These are phyloP conservation scores for Heliconius hortense DNA, from an alignment of 2,888 invertebrate genomes.

Conservation along the genomic window DNA sequence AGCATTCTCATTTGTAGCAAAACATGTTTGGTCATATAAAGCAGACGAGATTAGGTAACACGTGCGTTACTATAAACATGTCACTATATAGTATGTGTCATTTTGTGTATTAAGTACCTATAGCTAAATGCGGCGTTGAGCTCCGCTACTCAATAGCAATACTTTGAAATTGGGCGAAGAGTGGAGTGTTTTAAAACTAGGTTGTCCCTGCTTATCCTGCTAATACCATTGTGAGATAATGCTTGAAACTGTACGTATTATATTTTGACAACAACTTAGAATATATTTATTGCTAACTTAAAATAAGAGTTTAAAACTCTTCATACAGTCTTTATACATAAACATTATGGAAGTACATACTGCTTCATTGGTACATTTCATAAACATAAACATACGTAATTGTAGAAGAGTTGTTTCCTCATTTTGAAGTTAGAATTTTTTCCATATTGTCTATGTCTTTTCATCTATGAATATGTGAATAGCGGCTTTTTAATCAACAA, in stretches of 20 bases:
- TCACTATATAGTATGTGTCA: not conserved
- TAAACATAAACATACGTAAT: conserved; percentile 7
- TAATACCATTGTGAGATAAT: no score
- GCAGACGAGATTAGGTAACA: not conserved
- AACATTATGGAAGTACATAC: not conserved
- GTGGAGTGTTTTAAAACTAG: no score
- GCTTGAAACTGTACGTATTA: no score
- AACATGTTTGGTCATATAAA: not conserved
- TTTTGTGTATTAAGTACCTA: not conserved
- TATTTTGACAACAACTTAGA: no score
- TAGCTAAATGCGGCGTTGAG: no score
- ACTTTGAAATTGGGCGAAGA: no score
- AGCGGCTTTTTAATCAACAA: conserved; percentile 25
- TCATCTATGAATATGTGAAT: conserved; percentile 25
- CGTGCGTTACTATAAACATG: not conserved
- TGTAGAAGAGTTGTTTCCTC: conserved; percentile 8
- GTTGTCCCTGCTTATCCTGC: no score
- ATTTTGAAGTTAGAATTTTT: conserved; percentile 22
- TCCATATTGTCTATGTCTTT: conserved; percentile 20
- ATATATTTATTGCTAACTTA: not conserved
- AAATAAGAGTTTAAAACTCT: not conserved
- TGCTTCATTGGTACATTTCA: conserved; percentile 5
- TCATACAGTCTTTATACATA: no score
- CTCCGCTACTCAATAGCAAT: no score
- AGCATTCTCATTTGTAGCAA: not conserved